Percentiles rank a stretch among this genome's conserved stretches.
phyloP scores from a whole-genome alignment of 2,797 vertebrate species.

The Rhinogobio ventralis region DNA sequence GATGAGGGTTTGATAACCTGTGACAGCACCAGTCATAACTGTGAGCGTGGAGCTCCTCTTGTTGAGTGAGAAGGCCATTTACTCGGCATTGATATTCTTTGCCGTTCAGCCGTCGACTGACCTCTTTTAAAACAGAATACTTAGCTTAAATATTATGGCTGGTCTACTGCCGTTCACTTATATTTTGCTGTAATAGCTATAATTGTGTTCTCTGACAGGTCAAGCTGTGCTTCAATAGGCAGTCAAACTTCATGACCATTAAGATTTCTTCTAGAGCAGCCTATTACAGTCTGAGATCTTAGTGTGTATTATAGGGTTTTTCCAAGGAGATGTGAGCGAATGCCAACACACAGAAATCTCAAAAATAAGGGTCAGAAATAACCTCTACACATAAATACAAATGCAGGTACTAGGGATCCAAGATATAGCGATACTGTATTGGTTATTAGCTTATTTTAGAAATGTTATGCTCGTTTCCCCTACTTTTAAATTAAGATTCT shows the following conservation, averaged over 20 bases:
- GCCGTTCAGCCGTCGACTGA: background rate
- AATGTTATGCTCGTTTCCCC: too few species aligned
- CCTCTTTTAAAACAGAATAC: constrained; percentile 34
- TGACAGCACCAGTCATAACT: constrained; percentile 1
- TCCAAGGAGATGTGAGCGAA: background rate
- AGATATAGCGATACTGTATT: background rate
- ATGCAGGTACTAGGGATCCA: background rate
- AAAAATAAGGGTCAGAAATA: background rate
- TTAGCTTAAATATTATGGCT: constrained; percentile 38
- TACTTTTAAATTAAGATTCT: background rate
- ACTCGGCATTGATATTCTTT: constrained; percentile 5
- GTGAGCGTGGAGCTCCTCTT: constrained; percentile 16
- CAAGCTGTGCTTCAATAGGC: constrained; percentile 52
- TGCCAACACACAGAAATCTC: background rate
- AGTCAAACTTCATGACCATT: constrained; percentile 47
- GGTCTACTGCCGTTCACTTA: constrained; percentile 35
- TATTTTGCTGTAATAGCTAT: constrained; percentile 51
- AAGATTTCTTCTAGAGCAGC: constrained; percentile 40
- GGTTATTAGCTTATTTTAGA: background rate
- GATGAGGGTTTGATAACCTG: constrained; percentile 56
- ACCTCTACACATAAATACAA: background rate
- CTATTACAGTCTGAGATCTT: constrained; percentile 8
- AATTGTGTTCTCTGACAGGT: constrained; percentile 46
- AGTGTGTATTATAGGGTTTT: constrained; percentile 19
- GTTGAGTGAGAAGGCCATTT: constrained; percentile 17